A percentile compares a stretch with the other conserved stretches of the same genome.
Conservation (phyloP, 2,797 vertebrate species). For the Diceros bicornis region DNA sequence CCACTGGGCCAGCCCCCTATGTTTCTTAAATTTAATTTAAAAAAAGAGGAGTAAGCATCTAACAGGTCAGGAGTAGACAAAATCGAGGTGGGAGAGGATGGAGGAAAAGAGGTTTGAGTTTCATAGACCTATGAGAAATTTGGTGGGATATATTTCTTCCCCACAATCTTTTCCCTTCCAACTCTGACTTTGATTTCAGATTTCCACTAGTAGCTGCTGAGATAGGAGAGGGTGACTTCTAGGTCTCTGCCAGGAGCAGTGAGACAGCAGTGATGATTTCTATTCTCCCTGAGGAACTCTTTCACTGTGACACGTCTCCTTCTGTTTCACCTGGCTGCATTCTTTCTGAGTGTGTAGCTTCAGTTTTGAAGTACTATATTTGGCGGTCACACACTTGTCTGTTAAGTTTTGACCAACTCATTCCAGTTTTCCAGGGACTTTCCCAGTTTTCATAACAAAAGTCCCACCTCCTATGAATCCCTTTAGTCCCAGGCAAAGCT, state of each 20-base stretch:
- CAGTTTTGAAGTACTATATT: neutral
- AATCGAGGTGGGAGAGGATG: neutral
- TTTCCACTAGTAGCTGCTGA: neutral
- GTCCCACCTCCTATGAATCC: neutral
- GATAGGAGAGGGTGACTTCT: neutral
- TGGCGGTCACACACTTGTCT: neutral
- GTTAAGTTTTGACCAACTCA: neutral
- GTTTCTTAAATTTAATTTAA: neutral
- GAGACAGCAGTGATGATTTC: neutral
- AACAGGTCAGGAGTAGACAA: neutral
- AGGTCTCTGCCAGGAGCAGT: neutral
- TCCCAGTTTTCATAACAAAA: neutral
- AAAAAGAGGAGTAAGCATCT: neutral
- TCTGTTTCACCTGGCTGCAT: neutral
- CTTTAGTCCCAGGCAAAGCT: neutral
- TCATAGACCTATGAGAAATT: neutral
- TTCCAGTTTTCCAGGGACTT: neutral
- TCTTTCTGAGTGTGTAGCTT: neutral
- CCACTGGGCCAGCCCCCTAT: no score
- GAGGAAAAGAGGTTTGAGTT: neutral
- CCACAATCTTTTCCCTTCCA: neutral
- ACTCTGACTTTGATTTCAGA: neutral
- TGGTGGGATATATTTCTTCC: neutral
- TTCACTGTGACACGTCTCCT: fast-evolving
- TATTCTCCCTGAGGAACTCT: neutral